A percentile compares a stretch with the other conserved stretches of the same genome.
These are phyloP conservation scores for Onychomys torridus DNA, from an alignment of 2,797 vertebrate genomes.

Conservation along the genomic window DNA sequence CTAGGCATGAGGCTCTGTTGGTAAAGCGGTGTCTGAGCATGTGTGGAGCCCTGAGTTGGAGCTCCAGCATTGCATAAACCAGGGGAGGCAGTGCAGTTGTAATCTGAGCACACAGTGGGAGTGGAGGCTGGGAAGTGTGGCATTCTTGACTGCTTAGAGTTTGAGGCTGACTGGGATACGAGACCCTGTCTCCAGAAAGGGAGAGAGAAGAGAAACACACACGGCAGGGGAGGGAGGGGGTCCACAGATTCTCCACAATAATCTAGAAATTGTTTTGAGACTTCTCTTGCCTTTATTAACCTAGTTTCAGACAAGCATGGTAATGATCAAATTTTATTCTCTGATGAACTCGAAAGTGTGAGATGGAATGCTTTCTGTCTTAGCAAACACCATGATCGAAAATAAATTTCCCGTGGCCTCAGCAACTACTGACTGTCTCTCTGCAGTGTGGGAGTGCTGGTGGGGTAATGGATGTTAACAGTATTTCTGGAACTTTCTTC, in stretches of 20 bases:
- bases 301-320: neutral
- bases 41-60: neutral
- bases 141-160: neutral
- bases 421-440: neutral
- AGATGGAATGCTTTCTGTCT: neutral
- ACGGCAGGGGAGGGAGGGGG: too few species aligned
- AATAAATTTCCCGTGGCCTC: rapidly evolving
- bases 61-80: neutral
- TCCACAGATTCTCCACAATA: neutral
- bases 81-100: rapidly evolving
- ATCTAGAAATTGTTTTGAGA: neutral
- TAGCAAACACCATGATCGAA: neutral
- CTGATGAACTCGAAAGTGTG: neutral
- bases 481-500: neutral
- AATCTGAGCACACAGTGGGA: neutral
- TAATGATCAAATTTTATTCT: neutral
- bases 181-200: neutral
- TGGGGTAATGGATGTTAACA: neutral
- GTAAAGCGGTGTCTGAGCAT: neutral
- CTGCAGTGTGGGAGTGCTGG: neutral
- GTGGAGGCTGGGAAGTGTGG: neutral
- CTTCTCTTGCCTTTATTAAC: neutral
- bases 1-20: neutral
- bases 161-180: neutral
- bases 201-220: neutral